Evolutionary conservation across 2,888 invertebrate species (phyloP).

Genomic region (Philhelius pedissequus): DNA sequence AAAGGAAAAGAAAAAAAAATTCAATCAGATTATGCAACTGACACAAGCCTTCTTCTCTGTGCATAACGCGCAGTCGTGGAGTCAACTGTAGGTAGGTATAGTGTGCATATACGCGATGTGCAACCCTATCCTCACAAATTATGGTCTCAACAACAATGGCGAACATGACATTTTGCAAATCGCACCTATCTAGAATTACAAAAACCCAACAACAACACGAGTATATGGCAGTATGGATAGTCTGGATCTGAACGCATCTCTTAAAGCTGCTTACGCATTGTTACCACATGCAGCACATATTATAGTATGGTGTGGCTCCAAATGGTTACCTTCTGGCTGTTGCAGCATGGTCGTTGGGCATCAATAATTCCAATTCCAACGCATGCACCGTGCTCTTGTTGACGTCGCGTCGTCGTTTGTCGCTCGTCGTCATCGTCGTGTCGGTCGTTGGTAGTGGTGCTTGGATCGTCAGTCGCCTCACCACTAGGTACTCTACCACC

Average conservation of each 20-base stretch:
- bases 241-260: conserved; percentile 25
- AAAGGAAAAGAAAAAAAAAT: not conserved
- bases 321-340: conserved; percentile 27
- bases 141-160: conserved; percentile 64
- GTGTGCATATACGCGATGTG: no score
- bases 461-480: not conserved
- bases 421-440: not conserved
- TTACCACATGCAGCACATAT: conserved; percentile 31
- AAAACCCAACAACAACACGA: conserved; percentile 24
- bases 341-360: conserved; percentile 47
- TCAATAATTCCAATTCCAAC: conserved; percentile 63
- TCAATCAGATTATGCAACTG: conserved; percentile 47
- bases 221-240: not conserved
- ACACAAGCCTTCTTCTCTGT: not conserved
- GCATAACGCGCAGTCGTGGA: not conserved
- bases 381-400: conserved; percentile 21
- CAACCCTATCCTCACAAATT: conserved; percentile 64
- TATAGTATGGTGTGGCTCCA: not conserved
- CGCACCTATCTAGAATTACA: conserved; percentile 65
- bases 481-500: not conserved
- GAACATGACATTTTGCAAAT: conserved; percentile 68
- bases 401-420: not conserved
- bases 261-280: conserved; percentile 53
- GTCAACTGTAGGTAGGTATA: not conserved
- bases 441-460: not conserved